These are phyloP conservation scores for Champsocephalus gunnari DNA, from an alignment of 2,797 vertebrate species.

Conservation along the genomic window DNA sequence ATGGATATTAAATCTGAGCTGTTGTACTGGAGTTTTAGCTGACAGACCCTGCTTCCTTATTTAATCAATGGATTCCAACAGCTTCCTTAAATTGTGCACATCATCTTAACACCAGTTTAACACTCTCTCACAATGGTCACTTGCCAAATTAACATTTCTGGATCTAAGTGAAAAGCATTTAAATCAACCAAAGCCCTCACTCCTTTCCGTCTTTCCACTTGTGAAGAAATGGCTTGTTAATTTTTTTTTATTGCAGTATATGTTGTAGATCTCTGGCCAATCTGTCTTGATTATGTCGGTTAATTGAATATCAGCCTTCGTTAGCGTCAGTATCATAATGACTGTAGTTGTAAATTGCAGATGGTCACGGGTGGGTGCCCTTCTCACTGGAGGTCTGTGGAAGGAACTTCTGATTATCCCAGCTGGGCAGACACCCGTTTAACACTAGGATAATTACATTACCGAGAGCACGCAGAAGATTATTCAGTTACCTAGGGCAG, in stretches of 20 bases:
- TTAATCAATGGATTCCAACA: constrained; percentile 5
- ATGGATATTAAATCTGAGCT: background rate
- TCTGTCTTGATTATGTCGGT: constrained; percentile 51
- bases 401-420: constrained; percentile 59
- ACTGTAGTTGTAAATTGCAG: constrained; percentile 60
- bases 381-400: constrained; percentile 44
- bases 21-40: background rate
- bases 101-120: background rate
- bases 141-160: constrained; percentile 1
- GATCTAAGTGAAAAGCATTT: background rate
- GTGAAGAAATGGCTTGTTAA: constrained; percentile 25
- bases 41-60: background rate
- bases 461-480: constrained; percentile 46
- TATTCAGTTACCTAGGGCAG: constrained; percentile 29
- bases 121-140: background rate
- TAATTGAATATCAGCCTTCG: constrained; percentile 65
- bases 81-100: constrained; percentile 1
- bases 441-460: constrained; percentile 69
- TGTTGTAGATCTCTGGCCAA: constrained; percentile 17
- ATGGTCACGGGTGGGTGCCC: constrained; percentile 59
- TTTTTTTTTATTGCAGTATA: constrained; percentile 20
- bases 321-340: constrained; percentile 55
- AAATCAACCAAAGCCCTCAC: background rate
- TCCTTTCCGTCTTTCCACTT: constrained; percentile 15
- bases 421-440: constrained; percentile 51